Conservation (phyloP, 2,113 vertebrate genomes). For the Rhegmatorhina hoffmannsi region DNA sequence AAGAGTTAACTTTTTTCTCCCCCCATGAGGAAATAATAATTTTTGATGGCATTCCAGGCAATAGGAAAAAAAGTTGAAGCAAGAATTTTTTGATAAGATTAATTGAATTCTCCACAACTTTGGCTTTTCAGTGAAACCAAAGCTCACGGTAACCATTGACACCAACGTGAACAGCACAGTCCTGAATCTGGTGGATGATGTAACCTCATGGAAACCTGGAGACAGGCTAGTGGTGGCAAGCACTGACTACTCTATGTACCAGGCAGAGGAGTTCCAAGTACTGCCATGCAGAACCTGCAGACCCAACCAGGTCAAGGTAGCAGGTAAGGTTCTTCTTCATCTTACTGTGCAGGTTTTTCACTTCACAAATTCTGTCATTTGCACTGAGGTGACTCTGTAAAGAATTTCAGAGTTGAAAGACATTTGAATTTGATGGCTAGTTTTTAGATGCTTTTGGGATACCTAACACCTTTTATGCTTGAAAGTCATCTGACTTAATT, state of each 20-base stretch:
- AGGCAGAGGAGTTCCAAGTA: slow-evolving; percentile 84
- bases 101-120: not conserved
- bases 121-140: slow-evolving; percentile 83
- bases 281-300: slow-evolving; percentile 77
- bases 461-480: fast-evolving
- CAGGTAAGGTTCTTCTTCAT: slow-evolving; percentile 77
- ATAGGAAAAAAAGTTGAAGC: not conserved
- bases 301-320: slow-evolving; percentile 84
- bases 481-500: not conserved
- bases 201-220: slow-evolving; percentile 71
- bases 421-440: not conserved
- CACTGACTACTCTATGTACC: slow-evolving; percentile 87
- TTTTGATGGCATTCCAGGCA: not conserved
- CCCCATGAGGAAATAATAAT: not conserved
- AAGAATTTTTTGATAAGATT: not conserved
- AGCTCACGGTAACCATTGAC: slow-evolving; percentile 85
- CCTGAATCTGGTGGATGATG: slow-evolving; percentile 74
- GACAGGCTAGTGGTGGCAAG: slow-evolving; percentile 82
- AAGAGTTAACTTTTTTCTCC: not conserved
- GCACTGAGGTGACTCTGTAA: not conserved
- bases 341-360: not conserved
- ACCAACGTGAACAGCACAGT: slow-evolving; percentile 81
- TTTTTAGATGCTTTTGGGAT: not conserved
- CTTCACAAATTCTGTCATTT: not conserved
- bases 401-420: not conserved